Conservation (phyloP, 2,797 vertebrate species). For the Takifugu rubripes region DNA sequence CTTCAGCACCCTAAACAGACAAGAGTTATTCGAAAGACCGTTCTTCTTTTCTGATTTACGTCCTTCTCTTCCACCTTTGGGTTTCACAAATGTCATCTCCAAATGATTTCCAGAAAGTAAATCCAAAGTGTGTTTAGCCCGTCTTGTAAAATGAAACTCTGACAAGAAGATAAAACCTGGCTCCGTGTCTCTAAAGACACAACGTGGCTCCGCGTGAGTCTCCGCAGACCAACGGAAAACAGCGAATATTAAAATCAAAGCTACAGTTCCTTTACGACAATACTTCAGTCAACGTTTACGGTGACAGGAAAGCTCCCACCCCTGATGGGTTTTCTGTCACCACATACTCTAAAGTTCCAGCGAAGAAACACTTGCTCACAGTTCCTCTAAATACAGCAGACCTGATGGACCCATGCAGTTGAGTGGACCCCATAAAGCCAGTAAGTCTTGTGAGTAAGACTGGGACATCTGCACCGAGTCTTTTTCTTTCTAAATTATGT, state of each 20-base stretch:
- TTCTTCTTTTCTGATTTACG: constrained; percentile 21
- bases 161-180: constrained; percentile 20
- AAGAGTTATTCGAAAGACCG: constrained; percentile 80
- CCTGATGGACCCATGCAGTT: too few relatives aligned
- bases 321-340: too few relatives aligned
- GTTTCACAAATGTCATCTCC: constrained; percentile 49
- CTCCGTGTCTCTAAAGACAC: constrained; percentile 19
- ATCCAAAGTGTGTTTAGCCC: constrained; percentile 30
- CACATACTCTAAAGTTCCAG: too few relatives aligned
- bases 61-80: constrained; percentile 30
- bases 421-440: too few relatives aligned
- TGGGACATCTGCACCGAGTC: too few relatives aligned
- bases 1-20: constrained; percentile 81
- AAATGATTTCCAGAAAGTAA: constrained; percentile 38
- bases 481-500: too few relatives aligned
- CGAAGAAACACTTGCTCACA: too few relatives aligned
- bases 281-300: too few relatives aligned
- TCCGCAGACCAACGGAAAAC: constrained; percentile 8
- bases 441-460: too few relatives aligned
- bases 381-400: too few relatives aligned
- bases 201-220: constrained; percentile 1
- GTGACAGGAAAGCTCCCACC: too few relatives aligned
- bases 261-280: too few relatives aligned
- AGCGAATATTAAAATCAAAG: neutral
- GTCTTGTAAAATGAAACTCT: constrained; percentile 21